phyloP scores from a whole-genome alignment of 2,113 vertebrate species.

The Bolborhynchus lineola region DNA sequence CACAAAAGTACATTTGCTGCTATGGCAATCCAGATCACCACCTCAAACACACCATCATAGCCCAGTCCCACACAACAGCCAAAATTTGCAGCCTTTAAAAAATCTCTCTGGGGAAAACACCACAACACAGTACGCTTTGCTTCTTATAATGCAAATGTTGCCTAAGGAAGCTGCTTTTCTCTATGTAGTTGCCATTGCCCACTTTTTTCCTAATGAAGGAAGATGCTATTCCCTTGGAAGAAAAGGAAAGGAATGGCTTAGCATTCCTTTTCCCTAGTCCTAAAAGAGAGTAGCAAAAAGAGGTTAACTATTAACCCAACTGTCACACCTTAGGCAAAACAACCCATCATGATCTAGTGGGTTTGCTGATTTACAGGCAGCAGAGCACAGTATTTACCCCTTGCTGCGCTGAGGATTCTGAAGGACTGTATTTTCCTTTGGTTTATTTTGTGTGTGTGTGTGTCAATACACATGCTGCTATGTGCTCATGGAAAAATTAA shows the following conservation, averaged over 20 bases:
- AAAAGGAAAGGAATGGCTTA: not conserved
- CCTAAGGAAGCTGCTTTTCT: not conserved
- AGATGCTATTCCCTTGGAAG: not conserved
- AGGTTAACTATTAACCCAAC: not conserved
- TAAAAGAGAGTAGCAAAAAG: not conserved
- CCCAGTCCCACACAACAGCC: not conserved
- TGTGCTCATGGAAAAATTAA: slow-evolving; percentile 31
- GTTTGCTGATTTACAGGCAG: not conserved
- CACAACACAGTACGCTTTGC: not conserved
- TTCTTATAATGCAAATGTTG: not conserved
- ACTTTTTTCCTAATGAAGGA: not conserved
- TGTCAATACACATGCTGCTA: not conserved
- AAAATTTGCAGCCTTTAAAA: not conserved
- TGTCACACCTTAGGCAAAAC: not conserved
- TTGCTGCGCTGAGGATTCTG: not conserved
- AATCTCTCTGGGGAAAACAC: not conserved
- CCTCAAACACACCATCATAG: not conserved
- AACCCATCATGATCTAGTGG: not conserved
- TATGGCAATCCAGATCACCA: not conserved
- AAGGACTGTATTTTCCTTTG: not conserved
- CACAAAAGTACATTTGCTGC: not conserved
- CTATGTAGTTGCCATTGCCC: not conserved
- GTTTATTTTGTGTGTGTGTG: not conserved
- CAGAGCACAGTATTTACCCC: not conserved
- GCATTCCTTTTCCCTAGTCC: not conserved